Evolutionary conservation across 1,140 invertebrate genomes (phyloP), one percentile per base, ranked within the genome.

Genomic region (Nomia melanderi): DNA sequence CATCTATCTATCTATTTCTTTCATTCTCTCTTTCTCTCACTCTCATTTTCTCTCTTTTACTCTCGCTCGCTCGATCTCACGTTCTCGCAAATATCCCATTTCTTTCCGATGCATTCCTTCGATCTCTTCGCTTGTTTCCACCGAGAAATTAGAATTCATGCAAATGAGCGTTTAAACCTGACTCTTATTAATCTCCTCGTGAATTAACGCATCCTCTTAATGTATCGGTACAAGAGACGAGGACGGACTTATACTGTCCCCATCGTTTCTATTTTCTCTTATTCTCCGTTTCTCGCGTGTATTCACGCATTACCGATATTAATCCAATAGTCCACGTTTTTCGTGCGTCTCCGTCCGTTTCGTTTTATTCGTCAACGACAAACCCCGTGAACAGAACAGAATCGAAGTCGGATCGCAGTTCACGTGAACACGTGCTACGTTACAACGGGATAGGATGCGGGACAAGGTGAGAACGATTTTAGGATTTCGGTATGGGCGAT

Each of bases 341-440:
- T 33, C 8, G n/a, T 59, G 64, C 50, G 27, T 73, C 31, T 73
- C 79, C 76, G 47, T 53, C 54, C 57, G 17, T 63, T 72, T 82
- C 63, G 65, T 86, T 50, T 75, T n/a, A n/a, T n/a, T n/a, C n/a
- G n/a, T n/a, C n/a, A 76, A 78, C 73, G 82, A 84, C 80, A 66
- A n/a, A 82, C 57, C 85, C 41, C 72, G 80, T 73, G 69, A 76
- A 72, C 75, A 63, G 44, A 85, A 82, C 53, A 67, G 73, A 84
- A 83, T 81, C 78, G 71, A 88, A 87, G 81, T 83, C 76, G 78
- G 82, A 88, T 91, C 88, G 87, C 88, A 90, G 86, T 74, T 87
- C 83, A 83, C 79, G 83, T 82, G 82, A 87, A 89, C 83, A 82
- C 69, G 65, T 84, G 31, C 50, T 72, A 73, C 57, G 57, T 76